These are phyloP conservation scores for Nyctereutes procyonoides DNA, from an alignment of 2,113 vertebrate species.

Conservation along the genomic window DNA sequence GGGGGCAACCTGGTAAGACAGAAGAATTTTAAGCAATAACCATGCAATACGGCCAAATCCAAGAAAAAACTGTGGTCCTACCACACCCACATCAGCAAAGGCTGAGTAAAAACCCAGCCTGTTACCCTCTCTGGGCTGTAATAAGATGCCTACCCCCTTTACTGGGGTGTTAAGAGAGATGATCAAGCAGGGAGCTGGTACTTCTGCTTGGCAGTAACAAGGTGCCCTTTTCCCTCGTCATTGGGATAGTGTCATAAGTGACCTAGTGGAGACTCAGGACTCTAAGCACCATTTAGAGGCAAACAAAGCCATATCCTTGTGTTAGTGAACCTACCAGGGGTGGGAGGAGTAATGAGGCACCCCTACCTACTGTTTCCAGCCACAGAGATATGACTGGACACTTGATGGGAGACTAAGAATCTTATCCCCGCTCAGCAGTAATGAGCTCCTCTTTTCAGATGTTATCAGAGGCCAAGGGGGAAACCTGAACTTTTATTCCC, in stretches of 20 bases:
- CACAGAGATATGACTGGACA: neutral
- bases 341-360: neutral
- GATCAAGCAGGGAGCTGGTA: neutral
- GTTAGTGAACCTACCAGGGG: neutral
- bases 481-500: neutral
- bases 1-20: neutral
- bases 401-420: neutral
- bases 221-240: neutral
- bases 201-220: neutral
- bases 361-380: neutral
- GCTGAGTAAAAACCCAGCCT: neutral
- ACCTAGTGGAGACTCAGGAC: neutral
- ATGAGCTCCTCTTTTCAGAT: neutral
- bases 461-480: neutral
- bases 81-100: neutral
- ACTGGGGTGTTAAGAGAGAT: neutral
- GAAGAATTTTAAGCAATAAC: neutral
- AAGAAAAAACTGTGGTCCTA: neutral
- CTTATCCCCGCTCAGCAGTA: neutral
- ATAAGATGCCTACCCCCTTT: neutral
- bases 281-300: neutral
- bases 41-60: neutral
- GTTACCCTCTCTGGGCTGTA: neutral
- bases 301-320: neutral
- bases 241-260: neutral